Base-by-base conservation (phyloP, 2,797 vertebrate species). In the Danio choprae region DNA sequence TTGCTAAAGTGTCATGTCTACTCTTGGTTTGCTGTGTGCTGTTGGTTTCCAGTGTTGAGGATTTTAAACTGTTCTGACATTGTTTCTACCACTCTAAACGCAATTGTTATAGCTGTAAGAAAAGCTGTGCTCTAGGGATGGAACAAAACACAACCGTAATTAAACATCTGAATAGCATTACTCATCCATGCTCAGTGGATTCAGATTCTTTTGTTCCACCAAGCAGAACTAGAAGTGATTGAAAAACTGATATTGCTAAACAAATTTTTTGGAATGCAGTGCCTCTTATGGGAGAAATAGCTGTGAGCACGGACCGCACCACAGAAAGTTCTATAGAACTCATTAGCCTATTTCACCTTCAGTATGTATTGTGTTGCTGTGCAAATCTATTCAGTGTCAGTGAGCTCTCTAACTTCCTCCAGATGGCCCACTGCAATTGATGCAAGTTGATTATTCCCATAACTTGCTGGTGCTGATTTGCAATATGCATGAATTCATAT, bases 181-280 rank as follows among this genome's bases (percentile, higher is more conserved):
- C 84, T 41, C 80, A 18, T 58, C 59, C 69, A 20, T 41, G 41
- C 65, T 79, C 76, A 76, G 44, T 80, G 3, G 56, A 50, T n/a
- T 63, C 83, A 81, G 77, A 77, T 86, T 48, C 22, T 78, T 88
- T 87, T 90, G 80, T 74, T 76, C 87, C 83, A 85, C 85, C 41
- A 83, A 79, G 80, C 78, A 68, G 63, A 86, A 86, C 84, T 81
- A 75, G 44, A 74, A 63, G 87, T 89, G 86, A 91, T 90, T 90
- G 87, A 82, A 81, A 91, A 90, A 91, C 88, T 68, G 82, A 90
- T 88, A 85, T 79, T 82, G 80, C 74, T 72, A 79, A 89, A 84
- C 88, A 89, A 87, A 55, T 70, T 86, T 81, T 86, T 76, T 84
- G 55, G 29, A 50, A 81, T 80, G 73, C 86, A 84, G 86, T 56